Evolutionary conservation across 2,888 invertebrate genomes (phyloP).

Genomic region (Dorcus hopei): DNA sequence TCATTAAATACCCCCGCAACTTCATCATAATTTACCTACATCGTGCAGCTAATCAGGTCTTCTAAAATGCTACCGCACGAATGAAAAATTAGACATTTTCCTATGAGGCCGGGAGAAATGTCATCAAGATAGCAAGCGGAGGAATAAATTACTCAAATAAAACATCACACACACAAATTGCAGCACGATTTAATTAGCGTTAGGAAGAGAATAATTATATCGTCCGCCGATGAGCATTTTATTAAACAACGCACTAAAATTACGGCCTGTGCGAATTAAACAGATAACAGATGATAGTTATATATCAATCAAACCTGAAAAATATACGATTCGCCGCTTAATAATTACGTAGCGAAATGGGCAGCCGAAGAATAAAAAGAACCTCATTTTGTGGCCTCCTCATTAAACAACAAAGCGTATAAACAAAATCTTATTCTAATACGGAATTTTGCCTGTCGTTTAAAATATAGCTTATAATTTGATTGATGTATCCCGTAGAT

Average conservation of each 20-base stretch:
- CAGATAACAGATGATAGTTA: neutral
- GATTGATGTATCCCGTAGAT: conserved; percentile 42
- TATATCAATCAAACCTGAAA: conserved; percentile 1
- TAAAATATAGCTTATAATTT: conserved; percentile 44
- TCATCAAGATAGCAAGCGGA: no score
- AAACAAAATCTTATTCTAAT: conserved; percentile 35
- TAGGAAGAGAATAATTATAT: no score
- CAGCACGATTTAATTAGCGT: no score
- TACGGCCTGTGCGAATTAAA: neutral
- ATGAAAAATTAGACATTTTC: no score
- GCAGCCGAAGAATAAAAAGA: conserved; percentile 3
- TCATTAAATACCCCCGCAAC: conserved; percentile 18
- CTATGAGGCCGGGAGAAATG: no score
- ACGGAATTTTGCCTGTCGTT: conserved; percentile 43
- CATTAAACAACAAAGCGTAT: conserved; percentile 15
- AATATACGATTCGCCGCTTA: conserved; percentile 9
- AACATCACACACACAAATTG: no score
- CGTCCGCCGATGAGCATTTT: no score
- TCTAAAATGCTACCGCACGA: neutral
- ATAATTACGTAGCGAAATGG: conserved; percentile 16
- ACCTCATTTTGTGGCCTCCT: conserved; percentile 4
- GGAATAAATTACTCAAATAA: no score
- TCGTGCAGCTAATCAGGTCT: conserved; percentile 12
- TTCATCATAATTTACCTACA: conserved; percentile 20
- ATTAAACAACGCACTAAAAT: no score